Conservation (phyloP, 2,888 invertebrate species). For the Clistopyga incitator region DNA sequence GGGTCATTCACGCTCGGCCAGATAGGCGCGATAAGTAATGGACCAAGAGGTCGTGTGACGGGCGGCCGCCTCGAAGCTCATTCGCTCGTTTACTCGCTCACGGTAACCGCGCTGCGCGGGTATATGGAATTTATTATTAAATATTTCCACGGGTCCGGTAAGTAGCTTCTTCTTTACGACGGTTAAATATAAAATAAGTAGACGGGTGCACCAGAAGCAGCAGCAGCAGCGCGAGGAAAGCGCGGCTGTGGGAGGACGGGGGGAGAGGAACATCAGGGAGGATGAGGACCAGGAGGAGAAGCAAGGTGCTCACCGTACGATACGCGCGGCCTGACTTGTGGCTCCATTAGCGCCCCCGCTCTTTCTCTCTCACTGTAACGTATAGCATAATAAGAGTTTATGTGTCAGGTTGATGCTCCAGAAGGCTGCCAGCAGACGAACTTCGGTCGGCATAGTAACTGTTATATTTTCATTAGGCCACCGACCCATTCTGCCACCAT, state of each 20-base stretch:
- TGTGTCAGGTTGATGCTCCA: constrained; percentile 84
- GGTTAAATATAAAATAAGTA: constrained; percentile 84
- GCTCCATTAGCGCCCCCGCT: constrained; percentile 82
- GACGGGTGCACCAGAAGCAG: constrained; percentile 74
- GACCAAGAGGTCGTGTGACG: constrained; percentile 20
- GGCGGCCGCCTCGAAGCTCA: constrained; percentile 5
- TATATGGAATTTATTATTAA: constrained; percentile 80
- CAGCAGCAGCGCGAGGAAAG: constrained; percentile 59
- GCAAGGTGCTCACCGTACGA: constrained; percentile 78
- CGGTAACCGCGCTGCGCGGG: constrained; percentile 52
- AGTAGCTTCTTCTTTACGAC: constrained; percentile 83
- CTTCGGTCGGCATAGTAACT: constrained; percentile 82
- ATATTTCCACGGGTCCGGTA: constrained; percentile 80
- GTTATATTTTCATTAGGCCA: constrained; percentile 84
- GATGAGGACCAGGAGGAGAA: constrained; percentile 64
- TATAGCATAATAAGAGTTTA: constrained; percentile 84
- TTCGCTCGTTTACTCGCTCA: constrained; percentile 22
- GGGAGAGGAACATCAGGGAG: constrained; percentile 41
- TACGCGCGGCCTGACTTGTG: constrained; percentile 82
- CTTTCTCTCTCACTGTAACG: constrained; percentile 78
- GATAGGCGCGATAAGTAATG: constrained; percentile 43
- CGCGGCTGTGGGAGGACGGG: constrained; percentile 34
- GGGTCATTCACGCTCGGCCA: constrained; percentile 2
- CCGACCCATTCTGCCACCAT: constrained; percentile 62
- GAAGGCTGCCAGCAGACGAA: constrained; percentile 82